Conservation (phyloP, 37 sponge, comb jelly and placozoan genomes). For the Crambe crambe region DNA sequence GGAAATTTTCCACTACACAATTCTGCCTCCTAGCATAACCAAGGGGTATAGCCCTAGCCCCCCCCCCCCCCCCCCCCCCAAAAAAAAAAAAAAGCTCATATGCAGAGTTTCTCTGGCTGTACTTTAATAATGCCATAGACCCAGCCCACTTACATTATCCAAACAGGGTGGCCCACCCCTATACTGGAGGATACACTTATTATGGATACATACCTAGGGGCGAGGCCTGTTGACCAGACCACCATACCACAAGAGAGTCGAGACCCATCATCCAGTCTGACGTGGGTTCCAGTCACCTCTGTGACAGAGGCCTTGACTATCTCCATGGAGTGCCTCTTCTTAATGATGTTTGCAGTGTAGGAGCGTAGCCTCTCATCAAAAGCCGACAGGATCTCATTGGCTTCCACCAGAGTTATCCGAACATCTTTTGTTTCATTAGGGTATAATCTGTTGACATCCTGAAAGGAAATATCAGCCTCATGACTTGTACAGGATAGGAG, state of each 20-base stretch:
- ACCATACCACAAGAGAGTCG: constrained; percentile 78
- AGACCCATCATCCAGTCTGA: constrained; percentile 48
- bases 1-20: too few relatives aligned
- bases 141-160: too few relatives aligned
- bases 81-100: too few relatives aligned
- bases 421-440: constrained; percentile 62
- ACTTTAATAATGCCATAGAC: too few relatives aligned
- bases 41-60: too few relatives aligned
- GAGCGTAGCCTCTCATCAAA: constrained; percentile 68
- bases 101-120: too few relatives aligned
- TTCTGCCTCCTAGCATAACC: too few relatives aligned
- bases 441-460: constrained; percentile 78
- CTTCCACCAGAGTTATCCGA: constrained; percentile 75
- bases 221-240: constrained; percentile 90
- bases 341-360: constrained; percentile 73
- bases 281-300: constrained; percentile 56
- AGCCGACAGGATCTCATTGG: constrained; percentile 78
- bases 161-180: too few relatives aligned
- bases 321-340: constrained; percentile 62
- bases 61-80: too few relatives aligned
- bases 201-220: constrained; percentile 84
- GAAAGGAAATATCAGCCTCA: background rate
- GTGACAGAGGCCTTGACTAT: constrained; percentile 71
- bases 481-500: too few relatives aligned
- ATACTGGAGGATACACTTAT: too few relatives aligned